phyloP scores from a whole-genome alignment of 2,888 invertebrate species.

The Drosophila mimetica region DNA sequence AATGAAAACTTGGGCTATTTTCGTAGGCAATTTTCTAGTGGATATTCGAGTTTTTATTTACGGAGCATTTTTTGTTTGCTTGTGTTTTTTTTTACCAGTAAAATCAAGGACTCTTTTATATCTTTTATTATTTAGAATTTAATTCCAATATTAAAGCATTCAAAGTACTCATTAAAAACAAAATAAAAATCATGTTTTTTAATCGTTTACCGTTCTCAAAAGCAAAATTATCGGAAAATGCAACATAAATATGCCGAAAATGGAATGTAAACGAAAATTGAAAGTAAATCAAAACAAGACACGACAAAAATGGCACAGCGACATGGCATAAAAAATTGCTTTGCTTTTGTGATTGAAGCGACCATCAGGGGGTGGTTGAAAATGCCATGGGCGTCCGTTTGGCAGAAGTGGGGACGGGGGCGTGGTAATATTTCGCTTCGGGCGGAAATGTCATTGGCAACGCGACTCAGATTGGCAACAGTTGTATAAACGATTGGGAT shows the following conservation, averaged over 20 bases:
- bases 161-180: background rate
- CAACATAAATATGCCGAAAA: constrained; percentile 9
- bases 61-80: background rate
- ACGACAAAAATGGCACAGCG: constrained; percentile 52
- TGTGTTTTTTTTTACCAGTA: no score
- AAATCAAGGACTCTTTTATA: background rate
- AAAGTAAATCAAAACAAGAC: constrained; percentile 55
- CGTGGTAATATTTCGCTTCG: constrained; percentile 24
- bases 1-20: constrained; percentile 51
- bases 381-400: background rate
- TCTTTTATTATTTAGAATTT: no score
- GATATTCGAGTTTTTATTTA: constrained; percentile 1
- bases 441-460: constrained; percentile 70
- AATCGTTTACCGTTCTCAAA: background rate
- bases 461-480: constrained; percentile 70
- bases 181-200: background rate
- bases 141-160: background rate
- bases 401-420: background rate
- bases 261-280: constrained; percentile 42
- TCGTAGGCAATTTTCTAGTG: constrained; percentile 33
- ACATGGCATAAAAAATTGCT: constrained; percentile 69
- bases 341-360: constrained; percentile 64
- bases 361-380: constrained; percentile 42
- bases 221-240: background rate
- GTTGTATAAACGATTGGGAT: constrained; percentile 75